These are phyloP conservation scores for Zingel zingel DNA, from an alignment of 2,113 vertebrate species.

Conservation along the genomic window DNA sequence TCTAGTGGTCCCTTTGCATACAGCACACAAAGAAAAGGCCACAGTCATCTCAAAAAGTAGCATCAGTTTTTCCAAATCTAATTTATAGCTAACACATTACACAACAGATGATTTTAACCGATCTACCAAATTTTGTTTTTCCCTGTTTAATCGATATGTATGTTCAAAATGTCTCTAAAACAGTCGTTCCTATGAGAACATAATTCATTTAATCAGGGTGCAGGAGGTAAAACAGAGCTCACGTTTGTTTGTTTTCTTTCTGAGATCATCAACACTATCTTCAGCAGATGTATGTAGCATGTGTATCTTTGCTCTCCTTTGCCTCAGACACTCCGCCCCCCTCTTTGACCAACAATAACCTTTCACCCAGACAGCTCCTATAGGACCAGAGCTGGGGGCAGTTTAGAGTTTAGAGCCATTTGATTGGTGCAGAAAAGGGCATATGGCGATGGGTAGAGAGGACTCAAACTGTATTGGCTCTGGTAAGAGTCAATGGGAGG, in stretches of 20 bases:
- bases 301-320: background rate
- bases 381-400: slow-evolving; percentile 59
- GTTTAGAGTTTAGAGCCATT: background rate
- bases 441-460: slow-evolving; percentile 56
- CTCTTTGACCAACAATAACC: slow-evolving; percentile 67
- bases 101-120: background rate
- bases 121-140: background rate
- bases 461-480: slow-evolving; percentile 69
- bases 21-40: background rate
- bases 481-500: slow-evolving; percentile 61
- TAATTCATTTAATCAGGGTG: rapidly evolving
- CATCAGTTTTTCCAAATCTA: background rate
- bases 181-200: background rate
- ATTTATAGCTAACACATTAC: background rate
- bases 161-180: background rate
- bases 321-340: slow-evolving; percentile 17
- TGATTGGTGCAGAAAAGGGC: slow-evolving; percentile 69
- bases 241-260: slow-evolving; percentile 36
- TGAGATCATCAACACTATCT: background rate
- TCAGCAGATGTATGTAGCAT: too few species aligned
- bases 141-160: background rate
- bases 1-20: slow-evolving; percentile 25
- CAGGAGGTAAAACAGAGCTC: background rate
- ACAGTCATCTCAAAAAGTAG: background rate
- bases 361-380: slow-evolving; percentile 80